Conservation (phyloP, 2,113 vertebrate species). For the Eretmochelys imbricata region DNA sequence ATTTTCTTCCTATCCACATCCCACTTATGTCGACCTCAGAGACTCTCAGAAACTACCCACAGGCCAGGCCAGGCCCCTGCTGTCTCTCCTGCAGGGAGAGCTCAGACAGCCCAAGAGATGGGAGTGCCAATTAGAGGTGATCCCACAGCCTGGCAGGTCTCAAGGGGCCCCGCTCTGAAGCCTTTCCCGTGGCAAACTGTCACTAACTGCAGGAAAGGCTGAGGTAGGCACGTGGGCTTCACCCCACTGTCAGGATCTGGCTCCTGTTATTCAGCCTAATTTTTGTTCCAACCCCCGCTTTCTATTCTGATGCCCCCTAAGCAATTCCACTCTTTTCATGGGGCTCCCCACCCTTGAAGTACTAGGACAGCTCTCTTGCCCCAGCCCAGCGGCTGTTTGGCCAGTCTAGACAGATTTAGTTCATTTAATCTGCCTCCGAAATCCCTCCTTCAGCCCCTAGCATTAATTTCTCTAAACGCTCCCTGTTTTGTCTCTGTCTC, state of each 20-base stretch:
- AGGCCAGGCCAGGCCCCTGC: too few relatives aligned
- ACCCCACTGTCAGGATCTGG: too few relatives aligned
- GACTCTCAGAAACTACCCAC: too few relatives aligned
- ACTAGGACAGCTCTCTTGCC: neutral
- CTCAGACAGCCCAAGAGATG: too few relatives aligned
- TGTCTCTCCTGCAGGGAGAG: too few relatives aligned
- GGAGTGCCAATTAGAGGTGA: too few relatives aligned
- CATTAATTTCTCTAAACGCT: neutral
- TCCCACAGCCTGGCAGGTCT: neutral
- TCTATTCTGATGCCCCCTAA: neutral
- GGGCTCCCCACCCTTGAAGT: slow-evolving; percentile 18
- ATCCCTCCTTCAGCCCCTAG: slow-evolving; percentile 45
- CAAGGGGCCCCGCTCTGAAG: neutral
- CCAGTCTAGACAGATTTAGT: slow-evolving; percentile 57
- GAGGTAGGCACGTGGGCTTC: neutral
- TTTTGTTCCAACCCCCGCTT: too few relatives aligned
- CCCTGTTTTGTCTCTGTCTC: neutral
- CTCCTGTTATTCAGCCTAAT: too few relatives aligned
- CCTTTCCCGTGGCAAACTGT: fast-evolving
- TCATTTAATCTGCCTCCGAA: slow-evolving; percentile 53
- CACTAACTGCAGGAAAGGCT: neutral
- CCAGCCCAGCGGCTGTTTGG: slow-evolving; percentile 44
- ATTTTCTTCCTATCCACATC: too few relatives aligned
- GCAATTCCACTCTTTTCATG: slow-evolving; percentile 13
- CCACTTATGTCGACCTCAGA: too few relatives aligned